Conservation (phyloP, 1,140 invertebrate genomes). For the Scaptodrosophila lebanonensis region DNA sequence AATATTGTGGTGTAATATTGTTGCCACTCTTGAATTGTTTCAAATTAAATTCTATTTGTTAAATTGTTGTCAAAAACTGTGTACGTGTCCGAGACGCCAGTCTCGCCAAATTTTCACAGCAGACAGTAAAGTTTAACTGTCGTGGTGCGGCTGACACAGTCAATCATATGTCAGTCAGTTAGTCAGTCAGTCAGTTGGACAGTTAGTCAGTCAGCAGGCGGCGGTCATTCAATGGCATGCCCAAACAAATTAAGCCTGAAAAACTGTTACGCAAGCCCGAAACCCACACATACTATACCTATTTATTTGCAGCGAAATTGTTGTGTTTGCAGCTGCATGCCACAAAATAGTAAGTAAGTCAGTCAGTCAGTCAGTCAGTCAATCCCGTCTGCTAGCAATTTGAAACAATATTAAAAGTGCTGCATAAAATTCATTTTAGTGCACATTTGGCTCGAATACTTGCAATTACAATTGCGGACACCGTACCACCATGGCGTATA, state of each 20-base stretch:
- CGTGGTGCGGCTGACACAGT: constrained; percentile 32
- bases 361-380: no score
- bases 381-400: constrained; percentile 15
- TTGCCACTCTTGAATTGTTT: no score
- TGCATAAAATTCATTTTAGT: constrained; percentile 9
- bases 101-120: constrained; percentile 14
- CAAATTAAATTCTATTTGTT: no score
- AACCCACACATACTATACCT: no score
- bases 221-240: constrained; percentile 41
- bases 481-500: no score
- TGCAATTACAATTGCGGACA: no score
- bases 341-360: not conserved
- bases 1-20: no score
- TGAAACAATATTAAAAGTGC: constrained; percentile 16
- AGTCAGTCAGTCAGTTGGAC: constrained; percentile 13
- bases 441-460: not conserved
- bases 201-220: not conserved
- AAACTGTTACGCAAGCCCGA: no score
- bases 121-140: constrained; percentile 31
- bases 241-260: no score
- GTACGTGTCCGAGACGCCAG: constrained; percentile 7
- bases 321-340: constrained; percentile 3
- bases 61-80: no score
- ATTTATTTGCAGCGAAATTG: no score
- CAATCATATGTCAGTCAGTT: constrained; percentile 54